Base-by-base conservation (phyloP, 2,113 vertebrate genomes). In the Chloropsis hardwickii region DNA sequence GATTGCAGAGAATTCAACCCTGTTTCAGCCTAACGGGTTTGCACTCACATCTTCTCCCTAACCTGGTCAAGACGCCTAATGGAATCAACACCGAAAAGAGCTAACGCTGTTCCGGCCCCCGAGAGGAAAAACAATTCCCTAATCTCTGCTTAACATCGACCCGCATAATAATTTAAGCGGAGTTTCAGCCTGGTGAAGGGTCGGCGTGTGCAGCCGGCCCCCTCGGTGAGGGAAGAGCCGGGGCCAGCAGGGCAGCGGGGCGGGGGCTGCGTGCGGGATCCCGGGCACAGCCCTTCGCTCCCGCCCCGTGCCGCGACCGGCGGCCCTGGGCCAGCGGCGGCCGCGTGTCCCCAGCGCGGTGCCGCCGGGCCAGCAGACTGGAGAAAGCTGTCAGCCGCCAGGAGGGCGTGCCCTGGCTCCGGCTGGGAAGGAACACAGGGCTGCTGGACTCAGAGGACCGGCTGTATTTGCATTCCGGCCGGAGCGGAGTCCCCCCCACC, bases 381-480 rank as follows among this genome's bases (percentile, higher is more conserved):
- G 14, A 23, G 31, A 64, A 88, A 73, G 91, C 89, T 86, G 94
- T 77, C 86, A 82, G 78, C 18, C 12, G 28, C 33, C 66, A 16
- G 40, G 80, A 62, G 80, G 67, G 47, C 76, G 53, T 60, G 80
- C 51, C 67, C 72, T 45, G 67, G 58, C 62, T 86, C 8, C 25
- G 47, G 37, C 54, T 57, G 28, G 21, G 16, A 16, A 56, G 47
- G 25, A 44, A 8, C 60, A 47, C 86, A 74, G 79, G 92, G 78
- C 85, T 92, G 66, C 57, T 15, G 14, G 16, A 27, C 65, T 90
- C 21, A 42, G 81, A 66, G 45, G 53, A 84, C 47, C 23, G 33
- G 51, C 56, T 87, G n/a, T 60, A 81, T 90, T 88, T 85, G 92
- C 81, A 90, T 87, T 79, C 81, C 24, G 56, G 42, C 51, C 39